phyloP scores from a whole-genome alignment of 2,888 invertebrate species.

The Torymus aiolomorphi region DNA sequence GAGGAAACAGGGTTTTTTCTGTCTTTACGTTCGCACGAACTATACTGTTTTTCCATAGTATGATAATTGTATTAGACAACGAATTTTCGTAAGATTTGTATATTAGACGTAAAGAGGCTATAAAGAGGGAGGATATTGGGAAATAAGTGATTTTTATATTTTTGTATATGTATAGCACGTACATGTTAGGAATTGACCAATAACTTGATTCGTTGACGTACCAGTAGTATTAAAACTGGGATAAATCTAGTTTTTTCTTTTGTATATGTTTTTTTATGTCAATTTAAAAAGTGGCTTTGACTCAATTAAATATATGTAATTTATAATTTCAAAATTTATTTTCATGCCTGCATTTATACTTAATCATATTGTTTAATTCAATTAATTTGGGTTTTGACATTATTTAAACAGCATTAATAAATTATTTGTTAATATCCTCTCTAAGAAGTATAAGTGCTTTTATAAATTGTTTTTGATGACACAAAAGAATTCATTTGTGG shows the following conservation, averaged over 20 bases:
- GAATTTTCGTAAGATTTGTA: background rate
- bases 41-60: conserved; percentile 1
- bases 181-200: background rate
- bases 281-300: too few relatives aligned
- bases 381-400: background rate
- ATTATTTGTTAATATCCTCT: conserved; percentile 5
- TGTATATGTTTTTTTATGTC: too few relatives aligned
- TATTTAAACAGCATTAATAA: background rate
- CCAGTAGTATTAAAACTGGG: too few relatives aligned
- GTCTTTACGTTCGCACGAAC: conserved; percentile 28
- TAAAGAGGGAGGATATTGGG: background rate
- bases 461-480: background rate
- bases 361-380: too few relatives aligned
- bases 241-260: too few relatives aligned
- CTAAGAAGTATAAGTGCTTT: background rate
- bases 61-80: background rate
- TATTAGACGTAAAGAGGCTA: background rate
- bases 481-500: too few relatives aligned
- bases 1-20: conserved; percentile 14
- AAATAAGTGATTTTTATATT: too few relatives aligned
- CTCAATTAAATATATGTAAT: too few relatives aligned
- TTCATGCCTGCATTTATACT: too few relatives aligned
- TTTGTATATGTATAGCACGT: background rate
- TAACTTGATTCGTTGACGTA: too few relatives aligned
- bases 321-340: too few relatives aligned